Base-by-base conservation (phyloP, 2,888 invertebrate genomes). In the Megaustenia siamemsis region DNA sequence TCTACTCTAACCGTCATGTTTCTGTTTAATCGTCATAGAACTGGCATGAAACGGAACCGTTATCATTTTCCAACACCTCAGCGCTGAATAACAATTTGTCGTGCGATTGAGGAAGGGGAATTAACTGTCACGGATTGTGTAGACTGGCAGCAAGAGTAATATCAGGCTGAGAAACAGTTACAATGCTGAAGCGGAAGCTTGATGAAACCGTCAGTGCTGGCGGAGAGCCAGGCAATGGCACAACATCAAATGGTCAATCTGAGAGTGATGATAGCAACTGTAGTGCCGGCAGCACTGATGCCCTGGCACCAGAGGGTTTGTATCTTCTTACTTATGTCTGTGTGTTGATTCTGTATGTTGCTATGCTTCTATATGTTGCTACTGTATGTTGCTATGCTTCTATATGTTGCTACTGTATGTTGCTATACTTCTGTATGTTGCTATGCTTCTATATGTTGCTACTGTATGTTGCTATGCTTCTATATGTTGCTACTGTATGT, bases 181-280 rank as follows among this genome's bases (percentile, higher is more conserved):
- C 38, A 24, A 92, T 91, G 91, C 88, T 91, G 40, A 92, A 92
- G 86, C 83, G 92, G 28, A 92, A 92, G 86, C 82, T 92, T 45
- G 90, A 89, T 6, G 91, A 90, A 21, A n/a, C 88, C 8, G 63
- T 40, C 28, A 53, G 56, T 49, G 69, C 49, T 43, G 82, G 69
- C n/a, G 79, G 38, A 5, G 45, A 35, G 40, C 56, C 49, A 1
- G 82, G 45, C 32, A 81, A 38, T 69, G 38, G 40, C 53, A 83
- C 73, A 38, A 49, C 71, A 0, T 78, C 77, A 43, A 60, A 76
- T 69, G 83, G 83, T 0, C 88, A 89, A 40, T 86, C 89, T 1
- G 89, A 89, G 71, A 88, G 88, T 76, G 89, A 90, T 63, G 89
- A 90, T 71, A 91, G 91, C 87, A 90, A 89, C 21, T 87, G 88